phyloP scores from a whole-genome alignment of 2,888 invertebrate genomes.

The Campoplex capitator region DNA sequence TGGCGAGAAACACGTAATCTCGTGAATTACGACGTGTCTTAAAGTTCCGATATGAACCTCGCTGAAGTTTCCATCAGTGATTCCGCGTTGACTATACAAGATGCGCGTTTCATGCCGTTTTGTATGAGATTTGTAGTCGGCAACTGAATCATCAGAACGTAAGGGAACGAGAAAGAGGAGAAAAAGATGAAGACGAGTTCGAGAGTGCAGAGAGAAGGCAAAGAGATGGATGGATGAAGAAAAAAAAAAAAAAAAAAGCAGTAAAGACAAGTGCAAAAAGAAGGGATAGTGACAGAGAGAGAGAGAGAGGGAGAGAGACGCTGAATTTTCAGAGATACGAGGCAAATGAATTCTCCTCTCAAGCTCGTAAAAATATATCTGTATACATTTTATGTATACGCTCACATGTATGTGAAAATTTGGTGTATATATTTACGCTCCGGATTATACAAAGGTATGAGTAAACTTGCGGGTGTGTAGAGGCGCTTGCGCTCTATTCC shows the following conservation, averaged over 20 bases:
- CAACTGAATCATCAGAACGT: constrained; percentile 15
- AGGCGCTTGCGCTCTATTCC: constrained; percentile 56
- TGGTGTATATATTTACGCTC: constrained; percentile 14
- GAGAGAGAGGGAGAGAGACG: constrained; percentile 3
- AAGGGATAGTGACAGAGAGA: background rate
- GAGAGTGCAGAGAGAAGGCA: constrained; percentile 11
- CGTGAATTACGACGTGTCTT: constrained; percentile 10
- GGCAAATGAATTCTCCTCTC: constrained; percentile 24
- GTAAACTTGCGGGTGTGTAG: constrained; percentile 33
- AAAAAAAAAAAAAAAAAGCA: constrained; percentile 29
- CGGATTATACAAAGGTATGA: background rate
- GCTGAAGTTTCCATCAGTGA: background rate
- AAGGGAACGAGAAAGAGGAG: constrained; percentile 45
- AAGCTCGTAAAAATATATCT: background rate
- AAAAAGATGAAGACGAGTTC: constrained; percentile 36
- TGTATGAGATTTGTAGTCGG: constrained; percentile 34
- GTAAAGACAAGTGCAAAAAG: constrained; percentile 8
- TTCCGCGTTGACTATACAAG: background rate
- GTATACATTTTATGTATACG: background rate
- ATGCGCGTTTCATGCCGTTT: background rate
- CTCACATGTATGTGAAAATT: background rate
- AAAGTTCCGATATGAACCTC: background rate
- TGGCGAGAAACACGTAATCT: constrained; percentile 6
- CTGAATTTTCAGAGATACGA: constrained; percentile 24
- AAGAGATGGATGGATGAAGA: constrained; percentile 16